Base-by-base conservation (phyloP, 1,140 invertebrate genomes). In the Nomia melanderi region DNA sequence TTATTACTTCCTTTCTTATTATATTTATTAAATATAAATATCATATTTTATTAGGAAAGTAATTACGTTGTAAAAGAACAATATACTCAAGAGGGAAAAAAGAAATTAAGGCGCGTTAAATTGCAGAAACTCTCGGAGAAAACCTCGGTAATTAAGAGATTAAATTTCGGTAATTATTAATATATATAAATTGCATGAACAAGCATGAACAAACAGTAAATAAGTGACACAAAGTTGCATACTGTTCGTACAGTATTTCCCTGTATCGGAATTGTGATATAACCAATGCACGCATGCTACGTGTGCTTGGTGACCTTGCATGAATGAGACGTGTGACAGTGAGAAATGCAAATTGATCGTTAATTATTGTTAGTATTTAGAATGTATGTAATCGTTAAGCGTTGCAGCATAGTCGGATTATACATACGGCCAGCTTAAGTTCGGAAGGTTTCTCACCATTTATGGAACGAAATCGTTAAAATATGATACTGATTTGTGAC, bases 241-340 rank as follows among this genome's bases (percentile, higher is more conserved):
- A 27, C 64, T 60, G 29, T 29, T 47, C 23, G 23, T 39, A 39
- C 17, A 0, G 17, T 20, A 20, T 36, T 57, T 29, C n/a, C 53
- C 36, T 20, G 27, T 65, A 57, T 33, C 66, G 29, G 33, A 53
- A 78, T 70, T 39, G 70, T 90, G 87, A 89, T 89, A 88, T 89
- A 89, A 89, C 85, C 75, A 50, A 78, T 69, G 83, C 88, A 89
- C 79, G 87, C 77, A 79, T 81, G 69, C 63, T 73, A 81, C 71
- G 65, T 87, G 81, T 90, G 86, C 86, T 77, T 44, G 81, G 54
- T 67, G 86, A 81, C 88, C 88, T 90, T 87, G 88, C 69, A 83
- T 77, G 76, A 65, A 47, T 78, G 59, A 81, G 79, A 73, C 33
- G 53, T 53, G 78, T 79, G 77, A 82, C 77, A 69, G 77, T 75